Base-by-base conservation (phyloP, 2,113 vertebrate species). In the Takifugu flavidus region DNA sequence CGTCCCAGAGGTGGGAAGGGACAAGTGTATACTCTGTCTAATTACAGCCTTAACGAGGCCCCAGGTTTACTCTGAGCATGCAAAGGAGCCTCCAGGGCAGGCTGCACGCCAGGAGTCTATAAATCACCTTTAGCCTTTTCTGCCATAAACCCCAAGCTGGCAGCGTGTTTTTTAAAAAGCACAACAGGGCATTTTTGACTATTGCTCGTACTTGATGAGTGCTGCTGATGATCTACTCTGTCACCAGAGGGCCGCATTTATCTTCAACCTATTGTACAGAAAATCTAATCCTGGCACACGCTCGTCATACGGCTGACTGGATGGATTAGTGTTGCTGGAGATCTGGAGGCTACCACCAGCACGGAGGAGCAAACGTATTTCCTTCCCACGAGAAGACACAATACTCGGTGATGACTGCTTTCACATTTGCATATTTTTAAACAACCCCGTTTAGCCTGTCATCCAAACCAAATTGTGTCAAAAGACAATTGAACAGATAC, bases 21-120 rank as follows among this genome's bases (percentile, higher is more conserved):
- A 69, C 67, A 6, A 56, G 62, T 51, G 70, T 58, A 51, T 77
- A 53, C 70, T 64, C 72, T 66, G 71, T 70, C 77, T 87, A 82
- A 89, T 89, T 84, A 83, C 77, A 72, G 70, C 65, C 66, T 58
- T 86, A 86, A 87, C 86, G 83, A 89, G 72, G 78, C 77, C 67
- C 84, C 57, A 65, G 79, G 62, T 57, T 67, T 53, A 47, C 65
- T 57, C 70, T 61, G 34, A 47, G 44, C 45, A 56, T 53, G 66
- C 27, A 49, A 25, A 64, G 68, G 64, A 31, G 29, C 56, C 70
- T 70, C 57, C 20, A 4, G 71, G 72, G 77, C 67, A 25, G 13
- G n/a, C 0, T 5, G 42, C 12, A 7, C 46, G 50, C 44, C 31
- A 6, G 43, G 49, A 53, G 56, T 61, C 77, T 63, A 82, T 77